These are phyloP conservation scores for Diploptera punctata DNA, from an alignment of 2,888 invertebrate genomes.

Conservation along the genomic window DNA sequence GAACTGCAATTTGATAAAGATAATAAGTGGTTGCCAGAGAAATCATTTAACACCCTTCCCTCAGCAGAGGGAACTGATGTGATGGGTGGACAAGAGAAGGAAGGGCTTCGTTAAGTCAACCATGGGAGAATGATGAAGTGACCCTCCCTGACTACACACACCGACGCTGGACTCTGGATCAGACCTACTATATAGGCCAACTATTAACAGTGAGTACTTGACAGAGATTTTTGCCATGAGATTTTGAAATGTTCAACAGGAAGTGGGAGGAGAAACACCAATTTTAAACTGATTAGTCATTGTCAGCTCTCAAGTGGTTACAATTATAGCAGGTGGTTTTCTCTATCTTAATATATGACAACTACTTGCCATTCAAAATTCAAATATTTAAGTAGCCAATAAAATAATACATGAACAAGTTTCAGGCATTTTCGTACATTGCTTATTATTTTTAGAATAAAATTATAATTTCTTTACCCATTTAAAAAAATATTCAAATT, in stretches of 20 bases:
- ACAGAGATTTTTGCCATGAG: not conserved
- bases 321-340: not conserved
- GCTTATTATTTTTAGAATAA: no score
- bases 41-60: not conserved
- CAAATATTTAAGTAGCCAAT: no score
- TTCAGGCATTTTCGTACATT: no score
- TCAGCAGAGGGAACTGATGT: conserved; percentile 1
- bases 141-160: conserved; percentile 18
- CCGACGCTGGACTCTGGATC: not conserved
- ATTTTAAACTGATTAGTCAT: no score
- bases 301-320: no score
- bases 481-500: no score
- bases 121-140: conserved; percentile 9
- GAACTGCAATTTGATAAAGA: not conserved
- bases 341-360: not conserved
- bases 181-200: conserved; percentile 13
- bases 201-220: conserved; percentile 5
- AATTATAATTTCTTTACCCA: no score
- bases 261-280: not conserved
- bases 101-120: conserved; percentile 15
- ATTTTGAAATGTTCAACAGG: not conserved
- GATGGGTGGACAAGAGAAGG: not conserved
- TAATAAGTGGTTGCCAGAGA: not conserved
- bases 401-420: no score
- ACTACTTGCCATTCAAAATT: not conserved